Conservation (phyloP, 2,797 vertebrate species). For the Melanotaenia parkinsoni region DNA sequence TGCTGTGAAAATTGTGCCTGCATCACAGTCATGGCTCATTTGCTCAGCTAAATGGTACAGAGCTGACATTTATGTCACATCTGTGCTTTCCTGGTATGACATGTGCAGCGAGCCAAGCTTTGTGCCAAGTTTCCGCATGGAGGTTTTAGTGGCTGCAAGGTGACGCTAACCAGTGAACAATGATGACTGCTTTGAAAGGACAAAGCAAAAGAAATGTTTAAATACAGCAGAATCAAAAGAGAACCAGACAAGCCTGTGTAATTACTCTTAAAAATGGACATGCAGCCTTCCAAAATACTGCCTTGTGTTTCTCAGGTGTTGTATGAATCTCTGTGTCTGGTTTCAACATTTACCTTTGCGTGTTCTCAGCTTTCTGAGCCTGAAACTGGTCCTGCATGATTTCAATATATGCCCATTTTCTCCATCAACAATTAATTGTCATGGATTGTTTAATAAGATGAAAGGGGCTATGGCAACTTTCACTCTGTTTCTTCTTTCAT, state of each 20-base stretch:
- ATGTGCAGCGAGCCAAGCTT: neutral
- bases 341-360: neutral
- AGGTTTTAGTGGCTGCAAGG: neutral
- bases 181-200: neutral
- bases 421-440: slow-evolving; percentile 1
- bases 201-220: neutral
- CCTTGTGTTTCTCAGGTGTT: neutral
- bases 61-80: slow-evolving; percentile 9
- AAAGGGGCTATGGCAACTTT: slow-evolving; percentile 2
- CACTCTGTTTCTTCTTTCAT: neutral
- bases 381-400: neutral
- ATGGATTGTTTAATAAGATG: neutral
- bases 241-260: neutral
- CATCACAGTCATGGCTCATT: slow-evolving; percentile 15
- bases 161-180: neutral
- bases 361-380: slow-evolving; percentile 2
- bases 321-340: no score
- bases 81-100: slow-evolving; percentile 16
- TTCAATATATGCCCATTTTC: neutral
- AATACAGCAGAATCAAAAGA: neutral
- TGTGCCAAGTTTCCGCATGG: neutral
- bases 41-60: slow-evolving; percentile 23
- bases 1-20: slow-evolving; percentile 12
- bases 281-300: neutral
- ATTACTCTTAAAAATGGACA: neutral